Conservation (phyloP, 2,797 vertebrate species). For the Channa striata region DNA sequence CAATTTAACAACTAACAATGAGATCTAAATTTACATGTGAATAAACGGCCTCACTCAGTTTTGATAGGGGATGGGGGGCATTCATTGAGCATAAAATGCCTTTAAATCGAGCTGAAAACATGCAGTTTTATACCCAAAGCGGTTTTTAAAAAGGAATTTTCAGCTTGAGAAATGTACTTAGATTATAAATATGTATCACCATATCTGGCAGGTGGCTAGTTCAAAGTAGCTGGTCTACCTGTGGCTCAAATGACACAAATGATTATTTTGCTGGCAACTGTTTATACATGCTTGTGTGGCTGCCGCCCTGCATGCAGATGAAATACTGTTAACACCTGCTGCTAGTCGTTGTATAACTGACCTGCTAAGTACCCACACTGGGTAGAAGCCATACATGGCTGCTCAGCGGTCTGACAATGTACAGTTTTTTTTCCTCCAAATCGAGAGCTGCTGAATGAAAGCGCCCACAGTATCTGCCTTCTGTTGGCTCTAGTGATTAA, state of each 20-base stretch:
- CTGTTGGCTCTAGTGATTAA: neutral
- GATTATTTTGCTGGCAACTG: constrained; percentile 19
- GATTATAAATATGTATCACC: constrained; percentile 31
- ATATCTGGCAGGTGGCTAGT: constrained; percentile 19
- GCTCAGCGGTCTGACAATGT: constrained; percentile 16
- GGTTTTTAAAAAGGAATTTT: neutral
- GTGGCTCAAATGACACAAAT: constrained; percentile 19
- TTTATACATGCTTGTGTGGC: constrained; percentile 16
- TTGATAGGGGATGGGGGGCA: neutral
- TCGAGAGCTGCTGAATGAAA: constrained; percentile 5
- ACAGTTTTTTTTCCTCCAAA: constrained; percentile 10
- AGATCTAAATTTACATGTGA: constrained; percentile 23
- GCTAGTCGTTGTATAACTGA: constrained; percentile 28
- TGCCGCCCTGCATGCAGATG: constrained; percentile 21
- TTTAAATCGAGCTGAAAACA: neutral
- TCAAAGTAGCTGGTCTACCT: constrained; percentile 28
- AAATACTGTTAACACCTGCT: constrained; percentile 30
- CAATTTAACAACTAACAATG: constrained; percentile 7
- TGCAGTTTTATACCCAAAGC: neutral
- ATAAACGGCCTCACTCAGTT: neutral
- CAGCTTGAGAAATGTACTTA: constrained; percentile 1
- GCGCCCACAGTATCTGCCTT: neutral
- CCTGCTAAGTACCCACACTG: constrained; percentile 29
- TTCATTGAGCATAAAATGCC: neutral
- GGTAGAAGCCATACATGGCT: constrained; percentile 12